Percentiles rank a stretch among this genome's conserved stretches.
These are phyloP conservation scores for Misgurnus anguillicaudatus DNA, from an alignment of 2,113 vertebrate species.

Conservation along the genomic window DNA sequence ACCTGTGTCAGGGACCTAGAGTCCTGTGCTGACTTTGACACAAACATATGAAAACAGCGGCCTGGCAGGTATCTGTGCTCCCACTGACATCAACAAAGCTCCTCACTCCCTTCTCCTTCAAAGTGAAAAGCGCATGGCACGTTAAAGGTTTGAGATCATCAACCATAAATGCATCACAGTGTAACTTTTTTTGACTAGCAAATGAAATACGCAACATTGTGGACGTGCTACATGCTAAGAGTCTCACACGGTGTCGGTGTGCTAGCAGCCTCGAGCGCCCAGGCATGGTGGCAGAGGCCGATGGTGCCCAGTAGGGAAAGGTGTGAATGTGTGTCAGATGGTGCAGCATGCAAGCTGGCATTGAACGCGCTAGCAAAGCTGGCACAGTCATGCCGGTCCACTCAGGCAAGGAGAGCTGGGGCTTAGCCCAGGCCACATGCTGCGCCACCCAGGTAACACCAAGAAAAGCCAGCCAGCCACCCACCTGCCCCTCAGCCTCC, in stretches of 20 bases:
- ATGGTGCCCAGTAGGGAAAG: constrained; percentile 72
- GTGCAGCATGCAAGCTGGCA: constrained; percentile 83
- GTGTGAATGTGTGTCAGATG: constrained; percentile 96
- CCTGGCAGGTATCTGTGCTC: constrained; percentile 38
- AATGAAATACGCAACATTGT: constrained; percentile 15
- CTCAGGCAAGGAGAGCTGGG: constrained; percentile 43
- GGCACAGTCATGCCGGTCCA: constrained; percentile 44
- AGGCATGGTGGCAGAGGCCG: constrained; percentile 50
- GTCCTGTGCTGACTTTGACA: constrained; percentile 38
- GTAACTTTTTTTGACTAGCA: constrained; percentile 21
- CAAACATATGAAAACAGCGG: constrained; percentile 37
- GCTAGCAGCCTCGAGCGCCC: constrained; percentile 40
- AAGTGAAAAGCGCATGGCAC: constrained; percentile 48
- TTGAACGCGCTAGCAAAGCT: constrained; percentile 67
- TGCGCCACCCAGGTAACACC: constrained; percentile 55
- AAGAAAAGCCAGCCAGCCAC: constrained; percentile 52
- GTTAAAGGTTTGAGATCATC: constrained; percentile 27
- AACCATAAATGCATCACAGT: constrained; percentile 14
- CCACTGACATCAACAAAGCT: constrained; percentile 48
- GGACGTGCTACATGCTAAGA: constrained; percentile 15
- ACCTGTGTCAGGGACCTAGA: constrained; percentile 53
- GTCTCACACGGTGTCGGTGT: constrained; percentile 43
- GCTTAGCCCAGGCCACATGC: constrained; percentile 45
- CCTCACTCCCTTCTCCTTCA: constrained; percentile 51
- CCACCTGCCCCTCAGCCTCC: constrained; percentile 44